These are phyloP conservation scores for Monodelphis domestica DNA, from an alignment of 2,797 vertebrate genomes.

Conservation along the genomic window DNA sequence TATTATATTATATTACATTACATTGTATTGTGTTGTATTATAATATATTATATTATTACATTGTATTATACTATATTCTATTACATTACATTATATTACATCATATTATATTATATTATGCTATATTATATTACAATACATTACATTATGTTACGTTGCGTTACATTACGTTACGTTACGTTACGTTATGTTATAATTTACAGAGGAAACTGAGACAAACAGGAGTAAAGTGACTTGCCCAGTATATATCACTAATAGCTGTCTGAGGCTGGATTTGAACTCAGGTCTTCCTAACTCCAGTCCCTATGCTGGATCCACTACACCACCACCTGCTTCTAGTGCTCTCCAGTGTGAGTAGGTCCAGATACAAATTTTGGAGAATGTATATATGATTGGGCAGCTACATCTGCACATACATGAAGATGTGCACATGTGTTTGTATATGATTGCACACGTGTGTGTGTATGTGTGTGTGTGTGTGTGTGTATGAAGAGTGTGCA, in stretches of 20 bases:
- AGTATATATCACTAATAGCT: background rate
- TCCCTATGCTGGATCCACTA: background rate
- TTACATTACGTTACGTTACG: no score
- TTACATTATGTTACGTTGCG: no score
- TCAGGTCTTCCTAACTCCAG: background rate
- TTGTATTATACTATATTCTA: no score
- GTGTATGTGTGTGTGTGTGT: background rate
- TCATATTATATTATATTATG: no score
- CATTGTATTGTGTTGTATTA: no score
- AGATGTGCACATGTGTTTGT: background rate
- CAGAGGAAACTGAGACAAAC: background rate
- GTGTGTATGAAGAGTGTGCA: background rate
- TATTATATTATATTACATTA: no score
- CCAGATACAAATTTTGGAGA: background rate
- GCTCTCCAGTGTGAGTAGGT: background rate
- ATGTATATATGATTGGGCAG: background rate
- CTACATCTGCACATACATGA: background rate
- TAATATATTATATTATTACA: no score
- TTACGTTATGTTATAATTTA: no score
- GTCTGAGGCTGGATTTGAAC: background rate
- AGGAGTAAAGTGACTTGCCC: background rate
- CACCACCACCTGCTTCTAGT: background rate
- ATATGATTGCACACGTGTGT: background rate
- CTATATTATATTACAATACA: no score
- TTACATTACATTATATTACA: no score